Base-by-base conservation (phyloP, 2,113 vertebrate species). In the Castor canadensis region DNA sequence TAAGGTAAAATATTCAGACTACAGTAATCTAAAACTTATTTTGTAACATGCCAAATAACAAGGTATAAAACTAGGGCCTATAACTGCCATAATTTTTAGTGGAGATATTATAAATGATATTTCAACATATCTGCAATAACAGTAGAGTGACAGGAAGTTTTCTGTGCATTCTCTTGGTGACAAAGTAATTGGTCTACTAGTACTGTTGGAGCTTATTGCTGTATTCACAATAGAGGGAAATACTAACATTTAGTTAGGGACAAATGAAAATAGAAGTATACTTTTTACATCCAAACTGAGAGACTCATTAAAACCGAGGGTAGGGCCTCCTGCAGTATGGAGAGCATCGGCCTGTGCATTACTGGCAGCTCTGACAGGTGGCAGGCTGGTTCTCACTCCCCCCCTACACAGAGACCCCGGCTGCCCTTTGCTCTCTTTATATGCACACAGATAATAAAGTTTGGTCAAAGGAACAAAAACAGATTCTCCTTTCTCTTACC, bases 401-500 rank as follows among this genome's bases (percentile, higher is more conserved):
- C 43, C n/a, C n/a, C 32, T 9, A 9, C 24, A 17, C 20, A 19
- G 3, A 38, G 11, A 3, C 28, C 7, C 40, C 11, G 0, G 1
- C 10, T 87, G 73, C 32, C 32, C 69, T 54, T 35, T 43, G 85
- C 20, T 52, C 43, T 90, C 49, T 20, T 32, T 38, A 43, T 22
- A 49, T 4, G 73, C n/a, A 66, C 40, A 38, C 7, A 24, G 85
- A 89, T 91, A 96, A 35, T 3, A 87, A 92, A 40, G 3, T 83
- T 38, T 54, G 60, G 76, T 35, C 56, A 10, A 91, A 66, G 54
- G 54, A 72, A 82, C 5, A 93, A 45, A 67, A 58, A 3, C 38
- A 45, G 47, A 35, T 0, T 12, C 30, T 49, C 52, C 72, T 13
- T 66, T 28, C 88, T 80, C 95, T 97, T 94, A 98, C 98, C 98